Conservation (phyloP, 2,797 vertebrate species). For the Sarcoramphus papa region DNA sequence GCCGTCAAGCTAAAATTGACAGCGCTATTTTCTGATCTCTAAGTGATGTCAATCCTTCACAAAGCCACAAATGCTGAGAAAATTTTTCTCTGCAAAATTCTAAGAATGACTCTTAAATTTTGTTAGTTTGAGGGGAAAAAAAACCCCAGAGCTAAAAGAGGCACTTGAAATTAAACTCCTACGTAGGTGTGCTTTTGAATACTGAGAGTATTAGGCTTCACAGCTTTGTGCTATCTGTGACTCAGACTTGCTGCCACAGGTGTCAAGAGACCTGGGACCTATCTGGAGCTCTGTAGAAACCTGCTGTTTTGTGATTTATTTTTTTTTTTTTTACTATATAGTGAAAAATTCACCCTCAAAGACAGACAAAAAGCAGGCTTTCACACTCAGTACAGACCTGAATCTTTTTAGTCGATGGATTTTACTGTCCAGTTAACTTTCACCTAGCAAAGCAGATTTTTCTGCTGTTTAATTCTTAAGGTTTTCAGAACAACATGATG, state of each 20-base stretch:
- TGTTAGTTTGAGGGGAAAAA: not conserved
- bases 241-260: constrained; percentile 45
- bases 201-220: constrained; percentile 31
- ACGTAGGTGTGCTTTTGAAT: constrained; percentile 16
- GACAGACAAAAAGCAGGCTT: not conserved
- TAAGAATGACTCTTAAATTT: constrained; percentile 29
- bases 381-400: not conserved
- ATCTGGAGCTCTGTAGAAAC: not conserved
- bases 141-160: not conserved
- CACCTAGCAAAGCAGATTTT: not conserved
- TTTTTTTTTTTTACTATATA: not conserved
- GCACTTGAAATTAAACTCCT: constrained; percentile 23
- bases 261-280: constrained; percentile 19
- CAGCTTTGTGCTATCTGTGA: constrained; percentile 14
- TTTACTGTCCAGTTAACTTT: not conserved
- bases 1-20: constrained; percentile 1
- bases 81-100: not conserved
- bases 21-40: constrained; percentile 42
- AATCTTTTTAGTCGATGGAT: not conserved
- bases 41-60: constrained; percentile 45
- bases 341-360: not conserved
- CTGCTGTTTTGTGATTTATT: not conserved
- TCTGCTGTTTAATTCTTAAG: not conserved
- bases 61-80: constrained; percentile 11
- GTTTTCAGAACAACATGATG: not conserved